Evolutionary conservation across 2,797 vertebrate genomes (phyloP).

Genomic region (Xiphorhynchus erythropygius): DNA sequence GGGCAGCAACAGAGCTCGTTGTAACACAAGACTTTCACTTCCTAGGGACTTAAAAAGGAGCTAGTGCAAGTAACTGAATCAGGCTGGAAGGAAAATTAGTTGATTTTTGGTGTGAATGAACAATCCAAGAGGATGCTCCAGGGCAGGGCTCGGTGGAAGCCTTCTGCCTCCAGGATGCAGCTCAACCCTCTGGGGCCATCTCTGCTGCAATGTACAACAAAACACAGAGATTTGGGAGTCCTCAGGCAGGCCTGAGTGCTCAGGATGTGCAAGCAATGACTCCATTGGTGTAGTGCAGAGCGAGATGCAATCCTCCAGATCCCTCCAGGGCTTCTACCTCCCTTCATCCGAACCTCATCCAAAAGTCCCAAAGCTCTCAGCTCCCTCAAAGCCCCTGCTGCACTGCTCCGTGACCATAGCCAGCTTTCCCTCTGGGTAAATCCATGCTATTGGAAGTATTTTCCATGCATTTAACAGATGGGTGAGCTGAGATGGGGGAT

Average conservation of each 20-base stretch:
- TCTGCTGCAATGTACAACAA: background rate
- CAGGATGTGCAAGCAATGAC: background rate
- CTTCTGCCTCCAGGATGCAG: background rate
- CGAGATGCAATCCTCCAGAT: background rate
- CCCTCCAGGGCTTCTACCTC: background rate
- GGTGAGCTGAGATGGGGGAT: background rate
- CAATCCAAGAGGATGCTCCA: background rate
- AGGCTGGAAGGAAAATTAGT: background rate
- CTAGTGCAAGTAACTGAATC: background rate
- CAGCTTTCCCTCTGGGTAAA: background rate
- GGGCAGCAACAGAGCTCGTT: background rate
- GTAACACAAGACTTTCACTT: background rate
- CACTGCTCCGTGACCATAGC: rapidly evolving
- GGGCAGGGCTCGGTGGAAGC: background rate
- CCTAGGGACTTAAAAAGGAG: background rate
- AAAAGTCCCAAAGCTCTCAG: background rate
- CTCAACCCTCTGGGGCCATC: rapidly evolving
- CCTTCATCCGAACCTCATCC: rapidly evolving
- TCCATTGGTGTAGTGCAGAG: background rate
- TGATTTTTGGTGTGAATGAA: background rate
- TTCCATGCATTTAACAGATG: background rate
- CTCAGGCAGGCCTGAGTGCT: background rate
- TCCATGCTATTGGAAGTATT: background rate
- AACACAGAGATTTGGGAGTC: background rate
- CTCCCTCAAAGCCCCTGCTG: background rate